Evolutionary conservation across 2,888 invertebrate genomes (phyloP).

Genomic region (Bombyx huttoni): DNA sequence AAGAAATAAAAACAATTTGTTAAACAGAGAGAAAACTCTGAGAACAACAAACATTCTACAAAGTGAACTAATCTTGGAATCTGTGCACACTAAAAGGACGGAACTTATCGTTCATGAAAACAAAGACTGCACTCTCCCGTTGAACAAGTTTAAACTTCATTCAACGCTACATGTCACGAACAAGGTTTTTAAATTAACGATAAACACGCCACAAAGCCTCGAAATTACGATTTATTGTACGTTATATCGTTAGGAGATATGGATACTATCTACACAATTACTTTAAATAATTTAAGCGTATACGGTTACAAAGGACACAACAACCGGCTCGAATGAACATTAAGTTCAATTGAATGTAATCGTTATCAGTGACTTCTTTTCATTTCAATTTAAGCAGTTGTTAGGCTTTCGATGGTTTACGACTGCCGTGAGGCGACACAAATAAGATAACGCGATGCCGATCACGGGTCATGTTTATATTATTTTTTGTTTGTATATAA

Average conservation of each 20-base stretch:
- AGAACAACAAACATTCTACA: slow-evolving; percentile 33
- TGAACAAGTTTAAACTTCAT: slow-evolving; percentile 33
- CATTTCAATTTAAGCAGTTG: slow-evolving; percentile 30
- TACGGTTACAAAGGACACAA: slow-evolving; percentile 29
- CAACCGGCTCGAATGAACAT: slow-evolving; percentile 25
- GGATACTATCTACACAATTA: slow-evolving; percentile 45
- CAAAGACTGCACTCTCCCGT: slow-evolving; percentile 31
- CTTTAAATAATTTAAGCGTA: slow-evolving; percentile 45
- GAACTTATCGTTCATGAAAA: slow-evolving; percentile 34
- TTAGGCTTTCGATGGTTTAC: slow-evolving; percentile 1
- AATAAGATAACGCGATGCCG: slow-evolving; percentile 2
- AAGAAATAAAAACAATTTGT: slow-evolving; percentile 24
- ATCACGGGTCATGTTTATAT: slow-evolving; percentile 11
- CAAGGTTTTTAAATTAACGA: slow-evolving; percentile 34
- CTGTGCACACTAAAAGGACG: slow-evolving; percentile 35
- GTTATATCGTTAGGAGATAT: slow-evolving; percentile 29
- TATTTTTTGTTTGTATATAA: slow-evolving; percentile 13
- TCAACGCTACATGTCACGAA: slow-evolving; percentile 18
- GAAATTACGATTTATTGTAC: slow-evolving; percentile 31
- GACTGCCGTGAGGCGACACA: neutral
- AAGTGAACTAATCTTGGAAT: slow-evolving; percentile 46
- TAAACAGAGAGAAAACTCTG: slow-evolving; percentile 31
- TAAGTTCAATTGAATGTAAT: slow-evolving; percentile 29
- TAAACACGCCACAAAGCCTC: slow-evolving; percentile 24
- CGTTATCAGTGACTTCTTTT: slow-evolving; percentile 40